Percentiles rank a stretch among this genome's conserved stretches.
Evolutionary conservation across 2,888 invertebrate species (phyloP).

Genomic region (Rhyacophila evoluta): DNA sequence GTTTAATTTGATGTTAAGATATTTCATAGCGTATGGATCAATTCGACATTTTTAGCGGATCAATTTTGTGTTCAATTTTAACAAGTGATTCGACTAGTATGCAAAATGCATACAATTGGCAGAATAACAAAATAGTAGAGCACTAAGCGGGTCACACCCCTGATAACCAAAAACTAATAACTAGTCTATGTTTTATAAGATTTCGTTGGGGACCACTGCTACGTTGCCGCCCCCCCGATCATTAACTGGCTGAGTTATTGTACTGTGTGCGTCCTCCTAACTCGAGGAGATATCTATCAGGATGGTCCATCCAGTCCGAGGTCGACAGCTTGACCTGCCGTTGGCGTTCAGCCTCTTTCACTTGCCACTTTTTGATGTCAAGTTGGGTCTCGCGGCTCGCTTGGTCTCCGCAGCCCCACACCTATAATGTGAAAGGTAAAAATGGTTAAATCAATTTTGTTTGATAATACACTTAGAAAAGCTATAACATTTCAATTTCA

Average conservation of each 20-base stretch:
- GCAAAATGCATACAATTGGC: background rate
- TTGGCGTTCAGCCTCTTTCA: slow-evolving; percentile 88
- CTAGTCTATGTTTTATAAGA: background rate
- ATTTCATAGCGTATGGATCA: too few relatives aligned
- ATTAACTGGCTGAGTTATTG: slow-evolving; percentile 75
- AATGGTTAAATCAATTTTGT: too few relatives aligned
- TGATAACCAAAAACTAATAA: background rate
- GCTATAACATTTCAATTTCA: too few relatives aligned
- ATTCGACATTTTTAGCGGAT: too few relatives aligned
- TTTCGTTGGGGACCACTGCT: background rate
- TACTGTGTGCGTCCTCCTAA: slow-evolving; percentile 87
- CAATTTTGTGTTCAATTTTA: too few relatives aligned
- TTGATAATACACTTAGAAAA: too few relatives aligned
- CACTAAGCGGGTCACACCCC: background rate
- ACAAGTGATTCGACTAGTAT: background rate
- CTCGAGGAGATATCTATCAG: slow-evolving; percentile 91
- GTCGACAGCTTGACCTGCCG: slow-evolving; percentile 87
- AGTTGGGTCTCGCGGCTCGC: slow-evolving; percentile 84
- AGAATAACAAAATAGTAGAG: background rate
- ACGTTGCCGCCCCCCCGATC: background rate
- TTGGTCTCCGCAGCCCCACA: slow-evolving; percentile 90
- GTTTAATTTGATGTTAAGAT: too few relatives aligned
- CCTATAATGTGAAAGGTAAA: too few relatives aligned
- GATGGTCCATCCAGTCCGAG: slow-evolving; percentile 95
- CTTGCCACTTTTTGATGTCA: slow-evolving; percentile 93